Percentiles rank a stretch among this genome's conserved stretches.
Conservation (phyloP, 2,888 invertebrate species). For the Eristalis pertinax region DNA sequence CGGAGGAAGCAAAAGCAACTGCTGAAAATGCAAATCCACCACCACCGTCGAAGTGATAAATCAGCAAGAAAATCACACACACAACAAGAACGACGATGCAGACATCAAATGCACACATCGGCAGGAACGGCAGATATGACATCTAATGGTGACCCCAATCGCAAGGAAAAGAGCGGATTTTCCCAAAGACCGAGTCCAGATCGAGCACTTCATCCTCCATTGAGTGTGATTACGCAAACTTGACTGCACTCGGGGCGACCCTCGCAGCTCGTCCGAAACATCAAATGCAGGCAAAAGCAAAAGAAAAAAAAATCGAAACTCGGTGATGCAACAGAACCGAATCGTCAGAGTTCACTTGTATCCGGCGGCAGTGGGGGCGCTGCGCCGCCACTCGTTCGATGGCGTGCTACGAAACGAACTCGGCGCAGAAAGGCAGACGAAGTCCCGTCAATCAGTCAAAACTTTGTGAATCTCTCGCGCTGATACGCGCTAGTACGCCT, state of each 20-base stretch:
- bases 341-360: conserved; percentile 50
- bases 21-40: neutral
- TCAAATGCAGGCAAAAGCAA: neutral
- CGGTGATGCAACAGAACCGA: conserved; percentile 38
- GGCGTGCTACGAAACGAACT: conserved; percentile 4
- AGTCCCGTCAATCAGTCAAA: conserved; percentile 63
- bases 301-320: conserved; percentile 13
- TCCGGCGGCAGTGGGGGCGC: conserved; percentile 11
- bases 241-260: conserved; percentile 19
- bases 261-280: conserved; percentile 2
- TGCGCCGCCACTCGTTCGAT: neutral
- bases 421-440: conserved; percentile 4
- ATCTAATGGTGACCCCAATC: conserved; percentile 49
- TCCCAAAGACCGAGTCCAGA: neutral
- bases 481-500: too few relatives aligned
- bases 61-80: neutral
- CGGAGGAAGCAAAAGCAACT: neutral
- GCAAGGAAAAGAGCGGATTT: conserved; percentile 24
- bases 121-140: conserved; percentile 21
- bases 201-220: conserved; percentile 5
- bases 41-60: neutral
- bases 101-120: conserved; percentile 28
- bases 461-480: conserved; percentile 12
- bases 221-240: conserved; percentile 50
- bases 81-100: neutral